phyloP scores from a whole-genome alignment of 2,113 vertebrate species.

The Chelonoidis abingdonii region DNA sequence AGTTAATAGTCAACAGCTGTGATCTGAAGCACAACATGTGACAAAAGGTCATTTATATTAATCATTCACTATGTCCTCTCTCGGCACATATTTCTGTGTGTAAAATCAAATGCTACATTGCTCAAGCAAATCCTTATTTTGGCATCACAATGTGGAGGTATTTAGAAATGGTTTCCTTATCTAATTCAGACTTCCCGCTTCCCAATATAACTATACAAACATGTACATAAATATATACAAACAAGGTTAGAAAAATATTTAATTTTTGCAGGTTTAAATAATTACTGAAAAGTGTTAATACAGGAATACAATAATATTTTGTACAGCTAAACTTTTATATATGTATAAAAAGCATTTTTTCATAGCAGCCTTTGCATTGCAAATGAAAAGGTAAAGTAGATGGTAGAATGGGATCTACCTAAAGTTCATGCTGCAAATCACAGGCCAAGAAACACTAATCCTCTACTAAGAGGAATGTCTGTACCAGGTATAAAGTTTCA shows the following conservation, averaged over 20 bases:
- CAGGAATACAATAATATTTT: conserved; percentile 80
- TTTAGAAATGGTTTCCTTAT: conserved; percentile 9
- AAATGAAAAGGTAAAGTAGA: conserved; percentile 69
- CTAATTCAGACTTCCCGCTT: conserved; percentile 1
- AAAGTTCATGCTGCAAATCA: conserved; percentile 53
- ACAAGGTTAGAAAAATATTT: conserved; percentile 86
- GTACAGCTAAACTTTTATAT: conserved; percentile 79
- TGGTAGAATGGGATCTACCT: conserved; percentile 36
- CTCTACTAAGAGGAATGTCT: conserved; percentile 58
- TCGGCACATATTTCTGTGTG: conserved; percentile 33
- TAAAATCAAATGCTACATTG: conserved; percentile 1
- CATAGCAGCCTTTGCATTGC: conserved; percentile 82
- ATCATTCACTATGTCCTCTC: conserved; percentile 49
- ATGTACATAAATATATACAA: conserved; percentile 77
- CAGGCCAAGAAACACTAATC: conserved; percentile 47
- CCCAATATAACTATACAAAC: conserved; percentile 47
- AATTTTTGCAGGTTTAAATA: conserved; percentile 83
- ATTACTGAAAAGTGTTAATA: conserved; percentile 81
- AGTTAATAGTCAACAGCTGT: conserved; percentile 41
- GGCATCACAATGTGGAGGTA: conserved; percentile 22
- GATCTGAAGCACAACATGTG: neutral
- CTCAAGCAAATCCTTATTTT: conserved; percentile 32
- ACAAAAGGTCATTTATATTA: conserved; percentile 43
- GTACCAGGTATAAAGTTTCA: conserved; percentile 38
- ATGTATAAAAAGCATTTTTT: conserved; percentile 74